Conservation (phyloP, 2,888 invertebrate genomes). For the Caenorhabditis auriculariae region DNA sequence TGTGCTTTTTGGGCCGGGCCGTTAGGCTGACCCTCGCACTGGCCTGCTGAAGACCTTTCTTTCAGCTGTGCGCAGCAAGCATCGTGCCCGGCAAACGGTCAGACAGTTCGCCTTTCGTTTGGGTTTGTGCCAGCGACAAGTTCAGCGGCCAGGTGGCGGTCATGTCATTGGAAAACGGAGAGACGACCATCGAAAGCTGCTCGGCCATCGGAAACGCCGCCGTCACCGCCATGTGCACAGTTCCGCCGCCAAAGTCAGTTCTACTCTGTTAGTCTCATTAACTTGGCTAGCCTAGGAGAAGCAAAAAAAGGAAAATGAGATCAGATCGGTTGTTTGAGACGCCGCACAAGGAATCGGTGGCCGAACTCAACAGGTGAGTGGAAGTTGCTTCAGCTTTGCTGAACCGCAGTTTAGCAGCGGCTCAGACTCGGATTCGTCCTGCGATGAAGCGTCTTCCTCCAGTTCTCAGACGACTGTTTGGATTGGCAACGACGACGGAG, state of each 20-base stretch:
- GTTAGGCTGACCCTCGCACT: neutral
- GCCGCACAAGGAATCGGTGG: neutral
- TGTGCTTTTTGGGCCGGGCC: neutral
- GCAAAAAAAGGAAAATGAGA: slow-evolving; percentile 29
- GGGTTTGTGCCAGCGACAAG: slow-evolving; percentile 53
- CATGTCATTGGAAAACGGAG: slow-evolving; percentile 37
- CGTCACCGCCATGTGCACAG: slow-evolving; percentile 48
- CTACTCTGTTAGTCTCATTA: neutral
- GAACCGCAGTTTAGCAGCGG: slow-evolving; percentile 20
- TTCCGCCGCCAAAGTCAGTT: slow-evolving; percentile 41
- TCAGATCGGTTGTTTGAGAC: slow-evolving; percentile 34
- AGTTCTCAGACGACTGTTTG: slow-evolving; percentile 49
- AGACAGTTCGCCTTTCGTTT: slow-evolving; percentile 48
- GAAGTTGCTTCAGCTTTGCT: neutral
- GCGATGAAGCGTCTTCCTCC: slow-evolving; percentile 22
- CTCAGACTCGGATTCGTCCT: slow-evolving; percentile 31
- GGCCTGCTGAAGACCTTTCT: neutral
- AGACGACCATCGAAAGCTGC: slow-evolving; percentile 46
- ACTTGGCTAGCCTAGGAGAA: slow-evolving; percentile 7
- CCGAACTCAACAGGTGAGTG: neutral
- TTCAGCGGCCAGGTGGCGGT: slow-evolving; percentile 55
- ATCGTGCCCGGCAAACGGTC: slow-evolving; percentile 48
- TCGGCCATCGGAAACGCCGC: slow-evolving; percentile 53
- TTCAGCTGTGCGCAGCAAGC: slow-evolving; percentile 46
- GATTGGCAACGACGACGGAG: slow-evolving; percentile 60